Percentiles rank a stretch among this genome's conserved stretches.
Evolutionary conservation across 2,113 vertebrate species (phyloP).

Genomic region (Dipodomys stephensi): DNA sequence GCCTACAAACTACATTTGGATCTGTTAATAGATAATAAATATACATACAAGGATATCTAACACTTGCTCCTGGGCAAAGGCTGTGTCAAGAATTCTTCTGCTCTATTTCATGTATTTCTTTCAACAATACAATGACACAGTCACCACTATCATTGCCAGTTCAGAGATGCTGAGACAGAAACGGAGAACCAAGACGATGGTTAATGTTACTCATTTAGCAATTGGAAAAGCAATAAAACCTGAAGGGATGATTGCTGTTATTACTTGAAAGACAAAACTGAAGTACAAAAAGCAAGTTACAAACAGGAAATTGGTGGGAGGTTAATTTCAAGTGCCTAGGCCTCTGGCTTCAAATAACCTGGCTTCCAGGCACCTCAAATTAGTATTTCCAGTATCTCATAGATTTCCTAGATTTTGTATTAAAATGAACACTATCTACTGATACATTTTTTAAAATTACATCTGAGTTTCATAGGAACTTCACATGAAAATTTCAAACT

Average conservation of each 20-base stretch:
- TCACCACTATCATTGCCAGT: neutral
- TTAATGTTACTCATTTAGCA: neutral
- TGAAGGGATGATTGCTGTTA: neutral
- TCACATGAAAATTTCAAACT: slow-evolving; percentile 7
- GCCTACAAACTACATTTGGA: neutral
- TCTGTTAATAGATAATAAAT: neutral
- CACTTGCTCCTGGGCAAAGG: neutral
- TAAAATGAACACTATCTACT: neutral
- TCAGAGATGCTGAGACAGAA: slow-evolving; percentile 30
- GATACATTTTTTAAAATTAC: neutral
- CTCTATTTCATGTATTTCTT: neutral
- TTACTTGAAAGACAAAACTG: neutral
- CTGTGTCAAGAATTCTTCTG: neutral
- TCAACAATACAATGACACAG: neutral
- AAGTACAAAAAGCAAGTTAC: neutral
- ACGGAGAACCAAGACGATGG: neutral
- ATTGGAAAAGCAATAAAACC: neutral
- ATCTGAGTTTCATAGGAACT: neutral
- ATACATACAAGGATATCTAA: neutral
- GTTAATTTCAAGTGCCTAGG: neutral
- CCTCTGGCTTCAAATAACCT: neutral
- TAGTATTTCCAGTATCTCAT: neutral
- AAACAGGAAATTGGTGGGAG: neutral
- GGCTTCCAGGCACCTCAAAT: neutral
- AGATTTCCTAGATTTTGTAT: neutral